phyloP scores from a whole-genome alignment of 2,113 vertebrate genomes.

The Labeo rohita region DNA sequence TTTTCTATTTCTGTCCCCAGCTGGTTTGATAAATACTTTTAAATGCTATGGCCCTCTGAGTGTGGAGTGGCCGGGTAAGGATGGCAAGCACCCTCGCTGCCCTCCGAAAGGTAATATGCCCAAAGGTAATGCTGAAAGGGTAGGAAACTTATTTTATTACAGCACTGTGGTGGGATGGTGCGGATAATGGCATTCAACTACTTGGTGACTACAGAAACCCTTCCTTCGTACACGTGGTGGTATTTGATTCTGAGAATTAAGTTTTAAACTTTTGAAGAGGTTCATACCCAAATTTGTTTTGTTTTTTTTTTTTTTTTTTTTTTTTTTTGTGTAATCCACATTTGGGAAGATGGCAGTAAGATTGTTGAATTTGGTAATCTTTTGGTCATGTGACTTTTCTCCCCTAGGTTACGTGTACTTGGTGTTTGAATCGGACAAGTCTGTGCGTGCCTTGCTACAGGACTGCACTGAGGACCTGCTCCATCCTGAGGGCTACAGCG shows the following conservation, averaged over 20 bases:
- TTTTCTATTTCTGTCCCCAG: slow-evolving; percentile 67
- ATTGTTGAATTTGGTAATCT: neutral
- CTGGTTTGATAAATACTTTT: slow-evolving; percentile 95
- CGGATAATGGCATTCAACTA: slow-evolving; percentile 25
- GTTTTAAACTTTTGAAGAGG: neutral
- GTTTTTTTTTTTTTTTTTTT: too few species aligned
- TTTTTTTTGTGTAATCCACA: neutral
- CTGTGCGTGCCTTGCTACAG: slow-evolving; percentile 90
- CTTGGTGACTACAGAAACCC: neutral
- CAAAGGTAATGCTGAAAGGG: slow-evolving; percentile 94
- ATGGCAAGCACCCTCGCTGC: slow-evolving; percentile 98
- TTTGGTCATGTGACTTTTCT: neutral
- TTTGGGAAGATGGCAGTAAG: neutral
- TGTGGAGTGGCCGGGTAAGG: slow-evolving; percentile 99
- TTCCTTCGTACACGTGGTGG: neutral
- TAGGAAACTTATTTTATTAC: slow-evolving; percentile 78
- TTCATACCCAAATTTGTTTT: neutral
- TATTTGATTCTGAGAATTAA: neutral
- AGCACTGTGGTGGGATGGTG: slow-evolving; percentile 66
- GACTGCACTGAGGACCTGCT: slow-evolving; percentile 93
- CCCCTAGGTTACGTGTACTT: slow-evolving; percentile 92
- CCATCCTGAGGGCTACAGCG: slow-evolving; percentile 89
- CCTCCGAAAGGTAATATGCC: slow-evolving; percentile 99
- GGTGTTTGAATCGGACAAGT: slow-evolving; percentile 97
- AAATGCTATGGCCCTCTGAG: slow-evolving; percentile 94